phyloP scores from a whole-genome alignment of 2,113 vertebrate species.

The Psilopsiagon aymara region DNA sequence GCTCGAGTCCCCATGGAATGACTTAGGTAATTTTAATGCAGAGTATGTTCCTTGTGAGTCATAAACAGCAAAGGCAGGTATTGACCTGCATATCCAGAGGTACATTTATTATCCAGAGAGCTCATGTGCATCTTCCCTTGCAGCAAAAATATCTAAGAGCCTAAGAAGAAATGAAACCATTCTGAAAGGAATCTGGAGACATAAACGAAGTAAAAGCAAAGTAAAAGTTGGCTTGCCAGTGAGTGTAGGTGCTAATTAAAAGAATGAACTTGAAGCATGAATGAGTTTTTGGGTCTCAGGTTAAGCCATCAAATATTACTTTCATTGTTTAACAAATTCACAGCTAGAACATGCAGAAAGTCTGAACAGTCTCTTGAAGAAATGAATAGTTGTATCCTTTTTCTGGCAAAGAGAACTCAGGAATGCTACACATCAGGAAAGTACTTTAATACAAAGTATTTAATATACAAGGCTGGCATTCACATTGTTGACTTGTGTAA shows the following conservation, averaged over 20 bases:
- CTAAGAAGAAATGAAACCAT: constrained; percentile 9
- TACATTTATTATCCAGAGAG: constrained; percentile 82
- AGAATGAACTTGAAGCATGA: background rate
- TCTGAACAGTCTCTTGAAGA: background rate
- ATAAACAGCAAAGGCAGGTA: background rate
- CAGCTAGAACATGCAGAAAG: background rate
- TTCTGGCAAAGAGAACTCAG: background rate
- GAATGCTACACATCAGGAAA: background rate
- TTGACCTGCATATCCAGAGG: constrained; percentile 86
- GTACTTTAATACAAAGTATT: background rate
- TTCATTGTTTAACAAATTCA: background rate
- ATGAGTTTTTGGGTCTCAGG: background rate
- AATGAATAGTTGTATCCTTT: background rate
- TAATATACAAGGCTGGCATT: background rate
- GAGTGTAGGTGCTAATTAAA: background rate
- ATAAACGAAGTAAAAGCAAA: background rate
- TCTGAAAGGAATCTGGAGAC: background rate
- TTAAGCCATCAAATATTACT: background rate
- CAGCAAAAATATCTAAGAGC: constrained; percentile 71
- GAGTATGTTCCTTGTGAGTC: background rate
- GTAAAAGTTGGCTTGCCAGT: background rate
- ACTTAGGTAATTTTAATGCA: background rate
- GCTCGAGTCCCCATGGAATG: background rate
- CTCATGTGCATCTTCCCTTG: constrained; percentile 75
- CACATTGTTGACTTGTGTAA: background rate